These are phyloP conservation scores for Hafferia zeledoni DNA, from an alignment of 2,797 vertebrate genomes.

Conservation along the genomic window DNA sequence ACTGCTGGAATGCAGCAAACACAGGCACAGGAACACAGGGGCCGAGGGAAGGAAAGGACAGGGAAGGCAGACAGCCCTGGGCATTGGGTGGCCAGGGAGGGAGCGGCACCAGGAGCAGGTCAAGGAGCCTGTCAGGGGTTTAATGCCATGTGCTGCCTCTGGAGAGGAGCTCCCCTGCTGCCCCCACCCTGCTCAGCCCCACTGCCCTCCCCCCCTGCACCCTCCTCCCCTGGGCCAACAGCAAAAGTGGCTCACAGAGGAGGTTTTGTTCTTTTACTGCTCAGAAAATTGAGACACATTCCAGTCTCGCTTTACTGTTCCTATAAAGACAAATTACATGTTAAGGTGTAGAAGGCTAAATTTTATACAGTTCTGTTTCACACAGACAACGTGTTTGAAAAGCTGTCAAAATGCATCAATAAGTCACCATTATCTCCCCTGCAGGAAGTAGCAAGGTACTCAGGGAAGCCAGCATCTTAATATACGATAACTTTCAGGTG, in stretches of 20 bases:
- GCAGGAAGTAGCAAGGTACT: slow-evolving; percentile 30
- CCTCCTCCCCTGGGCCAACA: neutral
- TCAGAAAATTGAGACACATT: slow-evolving; percentile 12
- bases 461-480: neutral
- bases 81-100: neutral
- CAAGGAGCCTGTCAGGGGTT: neutral
- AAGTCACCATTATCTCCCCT: slow-evolving; percentile 46
- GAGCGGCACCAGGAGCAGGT: neutral
- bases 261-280: neutral
- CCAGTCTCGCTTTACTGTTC: neutral
- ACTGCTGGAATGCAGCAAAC: neutral
- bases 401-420: slow-evolving; percentile 56
- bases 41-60: neutral
- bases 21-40: neutral
- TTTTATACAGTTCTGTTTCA: slow-evolving; percentile 33
- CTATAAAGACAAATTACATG: slow-evolving; percentile 36
- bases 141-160: neutral
- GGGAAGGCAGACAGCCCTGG: neutral
- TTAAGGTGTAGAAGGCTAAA: slow-evolving; percentile 16
- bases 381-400: slow-evolving; percentile 33
- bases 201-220: neutral
- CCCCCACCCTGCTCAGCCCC: neutral
- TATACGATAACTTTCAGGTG: neutral
- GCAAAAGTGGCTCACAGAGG: neutral
- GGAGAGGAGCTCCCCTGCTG: neutral